A percentile compares a stretch with the other conserved stretches of the same genome.
Conservation (phyloP, 1,140 invertebrate species). For the Lepeophtheirus salmonis region DNA sequence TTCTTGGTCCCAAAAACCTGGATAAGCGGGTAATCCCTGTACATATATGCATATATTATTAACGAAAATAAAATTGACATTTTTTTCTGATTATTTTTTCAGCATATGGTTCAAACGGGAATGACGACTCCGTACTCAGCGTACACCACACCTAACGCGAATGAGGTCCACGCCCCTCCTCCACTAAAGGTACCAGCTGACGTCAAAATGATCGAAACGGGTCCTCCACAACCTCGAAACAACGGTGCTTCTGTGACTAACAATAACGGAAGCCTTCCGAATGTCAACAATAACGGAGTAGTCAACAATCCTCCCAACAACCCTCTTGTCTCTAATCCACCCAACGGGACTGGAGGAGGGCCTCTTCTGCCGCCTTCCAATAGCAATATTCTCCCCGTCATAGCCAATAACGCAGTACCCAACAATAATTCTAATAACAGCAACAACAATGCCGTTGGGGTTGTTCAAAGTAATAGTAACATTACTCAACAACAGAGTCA, state of each 20-base stretch:
- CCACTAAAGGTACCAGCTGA: background rate
- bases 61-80: background rate
- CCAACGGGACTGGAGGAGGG: too few relatives aligned
- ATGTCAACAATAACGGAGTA: too few relatives aligned
- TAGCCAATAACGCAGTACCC: background rate
- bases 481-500: too few relatives aligned
- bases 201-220: background rate
- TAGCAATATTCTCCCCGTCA: background rate
- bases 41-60: too few relatives aligned
- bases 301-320: too few relatives aligned
- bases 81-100: background rate
- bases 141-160: background rate
- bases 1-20: too few relatives aligned
- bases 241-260: background rate
- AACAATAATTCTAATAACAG: background rate
- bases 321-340: too few relatives aligned
- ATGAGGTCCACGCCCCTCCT: background rate
- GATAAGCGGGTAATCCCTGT: too few relatives aligned
- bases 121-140: constrained; percentile 11
- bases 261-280: too few relatives aligned
- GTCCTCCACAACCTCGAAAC: background rate
- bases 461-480: too few relatives aligned
- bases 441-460: background rate
- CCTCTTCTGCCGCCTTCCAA: too few relatives aligned
- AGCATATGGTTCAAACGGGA: constrained; percentile 17